These are phyloP conservation scores for Pristionchus exspectatus DNA, from an alignment of 2,888 invertebrate genomes.

Conservation along the genomic window DNA sequence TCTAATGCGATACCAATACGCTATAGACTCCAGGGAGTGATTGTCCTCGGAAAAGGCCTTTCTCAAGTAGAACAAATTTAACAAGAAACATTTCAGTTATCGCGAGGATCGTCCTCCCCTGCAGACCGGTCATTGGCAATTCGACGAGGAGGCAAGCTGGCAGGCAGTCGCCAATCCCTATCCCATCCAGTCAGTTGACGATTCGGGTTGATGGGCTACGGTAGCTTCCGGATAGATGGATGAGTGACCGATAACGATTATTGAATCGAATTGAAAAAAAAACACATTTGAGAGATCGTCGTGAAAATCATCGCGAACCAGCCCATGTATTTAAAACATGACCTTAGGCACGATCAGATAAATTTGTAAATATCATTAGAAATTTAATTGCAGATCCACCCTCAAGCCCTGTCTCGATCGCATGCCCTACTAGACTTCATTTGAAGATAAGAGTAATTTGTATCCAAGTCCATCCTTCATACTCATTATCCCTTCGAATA, in stretches of 20 bases:
- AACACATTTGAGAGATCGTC: too few species aligned
- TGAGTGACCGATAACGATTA: not conserved
- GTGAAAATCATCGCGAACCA: not conserved
- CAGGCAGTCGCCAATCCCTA: constrained; percentile 78
- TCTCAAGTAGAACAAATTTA: too few species aligned
- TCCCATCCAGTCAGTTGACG: constrained; percentile 74
- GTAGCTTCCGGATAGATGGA: not conserved
- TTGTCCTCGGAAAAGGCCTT: too few species aligned
- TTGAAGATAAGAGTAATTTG: constrained; percentile 7
- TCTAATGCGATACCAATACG: too few species aligned
- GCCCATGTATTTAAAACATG: not conserved
- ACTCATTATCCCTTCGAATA: too few species aligned
- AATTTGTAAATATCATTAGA: not conserved
- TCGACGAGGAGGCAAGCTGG: constrained; percentile 77
- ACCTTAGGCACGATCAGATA: not conserved
- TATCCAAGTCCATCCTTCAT: not conserved
- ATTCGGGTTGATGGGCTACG: not conserved
- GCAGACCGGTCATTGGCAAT: constrained; percentile 77
- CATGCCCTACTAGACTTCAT: constrained; percentile 41
- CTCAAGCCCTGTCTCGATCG: constrained; percentile 51
- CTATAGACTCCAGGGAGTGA: too few species aligned
- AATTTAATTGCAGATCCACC: constrained; percentile 23
- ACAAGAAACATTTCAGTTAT: constrained; percentile 25
- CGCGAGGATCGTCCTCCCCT: constrained; percentile 58
- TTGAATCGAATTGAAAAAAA: not conserved